Conservation (phyloP, 2,888 invertebrate species). For the Panopea generosa region DNA sequence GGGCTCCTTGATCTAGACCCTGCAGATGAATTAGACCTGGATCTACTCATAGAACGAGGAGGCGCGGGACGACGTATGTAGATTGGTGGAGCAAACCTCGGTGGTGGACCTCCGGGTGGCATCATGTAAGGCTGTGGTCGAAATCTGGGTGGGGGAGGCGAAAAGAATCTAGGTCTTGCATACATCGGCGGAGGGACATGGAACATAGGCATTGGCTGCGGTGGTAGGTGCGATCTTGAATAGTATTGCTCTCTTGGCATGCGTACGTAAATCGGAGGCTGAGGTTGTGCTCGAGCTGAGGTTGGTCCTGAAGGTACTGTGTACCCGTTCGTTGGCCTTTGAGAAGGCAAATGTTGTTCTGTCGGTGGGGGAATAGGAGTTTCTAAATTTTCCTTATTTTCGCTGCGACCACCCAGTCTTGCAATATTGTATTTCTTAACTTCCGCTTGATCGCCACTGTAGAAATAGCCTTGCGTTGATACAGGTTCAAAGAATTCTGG, state of each 20-base stretch:
- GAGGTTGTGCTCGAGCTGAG: slow-evolving; percentile 12
- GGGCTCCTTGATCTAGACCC: slow-evolving; percentile 45
- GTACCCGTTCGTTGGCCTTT: slow-evolving; percentile 15
- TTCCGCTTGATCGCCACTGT: slow-evolving; percentile 74
- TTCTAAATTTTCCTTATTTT: slow-evolving; percentile 15
- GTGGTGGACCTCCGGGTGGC: slow-evolving; percentile 41
- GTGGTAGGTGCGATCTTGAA: slow-evolving; percentile 22
- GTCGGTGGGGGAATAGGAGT: background rate
- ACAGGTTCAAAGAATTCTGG: slow-evolving; percentile 80
- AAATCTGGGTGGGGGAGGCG: slow-evolving; percentile 71
- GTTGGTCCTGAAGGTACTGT: background rate
- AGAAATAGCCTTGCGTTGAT: slow-evolving; percentile 81
- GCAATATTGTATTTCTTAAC: slow-evolving; percentile 79
- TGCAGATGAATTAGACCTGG: slow-evolving; percentile 55
- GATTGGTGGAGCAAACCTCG: slow-evolving; percentile 45
- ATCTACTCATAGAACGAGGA: slow-evolving; percentile 43
- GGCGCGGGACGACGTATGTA: slow-evolving; percentile 44
- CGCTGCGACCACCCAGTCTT: slow-evolving; percentile 52
- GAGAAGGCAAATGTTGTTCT: background rate
- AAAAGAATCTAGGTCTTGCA: slow-evolving; percentile 74
- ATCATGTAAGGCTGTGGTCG: slow-evolving; percentile 41
- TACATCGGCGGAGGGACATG: slow-evolving; percentile 40
- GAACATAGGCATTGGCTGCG: slow-evolving; percentile 13
- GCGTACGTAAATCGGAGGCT: slow-evolving; percentile 25
- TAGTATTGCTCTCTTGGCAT: slow-evolving; percentile 17